Conservation (phyloP, 2,797 vertebrate genomes). For the Diplodus sargus region DNA sequence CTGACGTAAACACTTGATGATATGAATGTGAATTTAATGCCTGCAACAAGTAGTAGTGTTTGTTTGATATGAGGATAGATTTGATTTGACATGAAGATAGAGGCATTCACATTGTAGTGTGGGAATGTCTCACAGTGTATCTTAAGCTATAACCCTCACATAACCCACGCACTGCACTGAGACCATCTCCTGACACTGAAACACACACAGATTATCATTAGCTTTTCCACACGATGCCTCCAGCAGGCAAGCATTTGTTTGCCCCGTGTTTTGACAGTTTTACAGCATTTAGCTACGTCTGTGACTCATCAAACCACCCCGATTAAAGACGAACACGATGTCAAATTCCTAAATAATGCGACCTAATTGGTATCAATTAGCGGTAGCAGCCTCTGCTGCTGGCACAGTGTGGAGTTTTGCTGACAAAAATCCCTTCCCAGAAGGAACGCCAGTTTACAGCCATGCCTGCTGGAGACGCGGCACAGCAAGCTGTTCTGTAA, state of each 20-base stretch:
- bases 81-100: background rate
- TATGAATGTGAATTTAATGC: no score
- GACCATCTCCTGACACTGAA: background rate
- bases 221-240: conserved; percentile 33
- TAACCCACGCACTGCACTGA: conserved; percentile 1
- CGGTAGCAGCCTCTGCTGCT: conserved; percentile 50
- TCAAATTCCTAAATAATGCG: conserved; percentile 74
- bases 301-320: conserved; percentile 65
- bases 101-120: background rate
- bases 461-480: conserved; percentile 56
- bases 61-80: background rate
- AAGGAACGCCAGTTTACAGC: conserved; percentile 65
- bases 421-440: conserved; percentile 57
- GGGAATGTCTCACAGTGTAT: background rate
- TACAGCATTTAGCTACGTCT: conserved; percentile 45
- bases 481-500: conserved; percentile 56
- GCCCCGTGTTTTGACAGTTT: conserved; percentile 67
- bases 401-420: conserved; percentile 55
- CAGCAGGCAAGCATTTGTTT: conserved; percentile 52
- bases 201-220: conserved; percentile 50
- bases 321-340: conserved; percentile 71
- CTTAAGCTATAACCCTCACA: background rate
- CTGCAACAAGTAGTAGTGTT: no score
- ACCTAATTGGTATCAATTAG: conserved; percentile 79
- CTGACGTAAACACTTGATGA: no score